Base-by-base conservation (phyloP, 1,140 invertebrate species). In the Oscheius sp. region DNA sequence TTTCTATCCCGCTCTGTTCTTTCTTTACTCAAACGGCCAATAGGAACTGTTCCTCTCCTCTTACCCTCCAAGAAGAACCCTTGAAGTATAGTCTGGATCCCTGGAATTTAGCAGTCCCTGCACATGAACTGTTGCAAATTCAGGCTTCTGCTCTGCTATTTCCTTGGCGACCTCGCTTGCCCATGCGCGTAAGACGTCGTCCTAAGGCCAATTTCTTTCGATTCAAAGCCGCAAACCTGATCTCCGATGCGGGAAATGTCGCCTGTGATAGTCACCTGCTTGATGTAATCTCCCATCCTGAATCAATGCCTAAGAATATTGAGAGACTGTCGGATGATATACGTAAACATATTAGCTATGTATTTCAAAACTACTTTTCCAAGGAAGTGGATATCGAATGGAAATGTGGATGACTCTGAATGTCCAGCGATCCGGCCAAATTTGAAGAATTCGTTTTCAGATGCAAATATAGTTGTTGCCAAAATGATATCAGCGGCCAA, bases 121-220 rank as follows among this genome's bases (percentile, higher is more conserved):
- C 10, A 73, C 71, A 29, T 73, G 71, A n/a, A 73, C 63, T 20
- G 68, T 45, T 20, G 63, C 71, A 4, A 73, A 66, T 32, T 73
- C 71, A 18, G 68, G 63, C 28, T 67, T 66, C 42, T 73, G 71
- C 35, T 73, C 71, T 15, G 31, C 55, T n/a, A 73, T 73, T 31
- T 73, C 71, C 35, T 73, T 73, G 34, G 71, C 71, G 3, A 73
- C 71, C 46, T 66, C 71, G 18, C 45, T 34, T 23, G 64, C 68
- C 71, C 71, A 73, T 3, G 63, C 65, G 23, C 62, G 61, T 15
- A 73, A 34, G n/a, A 63, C n/a, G n/a, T 63, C 68, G 31, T 71
- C 68, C 68, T 69, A 34, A 35, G 45, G 61, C 3, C 28, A 13
- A 59, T 20, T 31, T 3, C 4, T 3, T 13, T 4, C 28, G 29